These are phyloP conservation scores for Nycticorax nycticorax DNA, from an alignment of 2,113 vertebrate species.

Conservation along the genomic window DNA sequence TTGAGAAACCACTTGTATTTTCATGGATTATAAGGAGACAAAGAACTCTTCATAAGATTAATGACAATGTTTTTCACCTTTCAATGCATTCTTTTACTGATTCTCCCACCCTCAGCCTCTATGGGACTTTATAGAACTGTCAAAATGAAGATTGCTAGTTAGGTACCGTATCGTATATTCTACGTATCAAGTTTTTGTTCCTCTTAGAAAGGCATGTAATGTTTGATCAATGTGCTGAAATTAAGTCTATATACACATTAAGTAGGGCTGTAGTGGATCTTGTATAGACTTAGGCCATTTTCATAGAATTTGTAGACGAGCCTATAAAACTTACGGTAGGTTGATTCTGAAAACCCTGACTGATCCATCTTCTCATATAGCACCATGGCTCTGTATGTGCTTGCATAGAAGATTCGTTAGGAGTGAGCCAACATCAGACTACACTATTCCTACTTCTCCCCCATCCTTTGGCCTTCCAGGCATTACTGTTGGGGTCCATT, in stretches of 20 bases:
- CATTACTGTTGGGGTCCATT: background rate
- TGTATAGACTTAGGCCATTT: background rate
- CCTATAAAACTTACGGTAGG: background rate
- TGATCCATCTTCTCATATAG: background rate
- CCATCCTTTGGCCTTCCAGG: background rate
- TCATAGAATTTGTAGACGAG: background rate
- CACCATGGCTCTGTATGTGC: background rate
- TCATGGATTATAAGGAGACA: background rate
- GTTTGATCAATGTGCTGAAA: background rate
- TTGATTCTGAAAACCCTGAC: background rate
- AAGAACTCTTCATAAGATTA: background rate
- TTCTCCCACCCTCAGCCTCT: background rate
- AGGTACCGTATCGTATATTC: background rate
- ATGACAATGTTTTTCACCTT: background rate
- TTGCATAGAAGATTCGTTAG: background rate
- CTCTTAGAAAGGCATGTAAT: background rate
- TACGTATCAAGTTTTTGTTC: background rate
- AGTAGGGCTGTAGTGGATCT: background rate
- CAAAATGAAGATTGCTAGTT: background rate
- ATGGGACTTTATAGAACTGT: background rate
- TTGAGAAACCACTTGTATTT: background rate
- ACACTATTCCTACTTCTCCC: background rate
- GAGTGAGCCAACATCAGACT: background rate
- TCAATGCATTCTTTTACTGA: background rate
- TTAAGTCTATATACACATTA: background rate